phyloP scores from a whole-genome alignment of 2,113 vertebrate genomes.

The Sinocyclocheilus anshuiensis region DNA sequence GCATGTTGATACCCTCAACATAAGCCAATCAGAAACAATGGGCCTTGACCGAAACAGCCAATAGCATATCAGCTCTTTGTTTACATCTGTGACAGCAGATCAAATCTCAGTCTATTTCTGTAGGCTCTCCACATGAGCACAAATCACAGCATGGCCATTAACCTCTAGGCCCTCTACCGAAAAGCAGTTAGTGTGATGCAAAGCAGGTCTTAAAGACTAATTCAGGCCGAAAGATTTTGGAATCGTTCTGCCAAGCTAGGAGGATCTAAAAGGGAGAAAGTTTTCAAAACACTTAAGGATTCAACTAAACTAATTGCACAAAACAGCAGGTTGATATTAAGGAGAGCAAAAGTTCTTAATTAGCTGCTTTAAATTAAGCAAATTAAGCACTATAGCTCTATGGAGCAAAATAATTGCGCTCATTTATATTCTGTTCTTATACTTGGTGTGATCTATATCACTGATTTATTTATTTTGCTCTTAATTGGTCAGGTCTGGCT shows the following conservation, averaged over 20 bases:
- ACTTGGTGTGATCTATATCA: neutral
- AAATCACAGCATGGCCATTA: slow-evolving; percentile 26
- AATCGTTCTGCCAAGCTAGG: neutral
- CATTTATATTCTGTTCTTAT: neutral
- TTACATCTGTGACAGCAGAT: slow-evolving; percentile 38
- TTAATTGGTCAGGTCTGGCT: neutral
- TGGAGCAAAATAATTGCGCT: neutral
- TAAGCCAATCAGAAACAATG: slow-evolving; percentile 58
- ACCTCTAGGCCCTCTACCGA: neutral
- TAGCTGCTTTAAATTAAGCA: neutral
- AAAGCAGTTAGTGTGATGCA: neutral
- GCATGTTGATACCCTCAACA: slow-evolving; percentile 26
- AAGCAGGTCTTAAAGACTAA: neutral
- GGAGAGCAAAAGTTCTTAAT: neutral
- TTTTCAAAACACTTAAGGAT: neutral
- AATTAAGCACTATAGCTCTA: neutral
- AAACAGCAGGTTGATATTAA: neutral
- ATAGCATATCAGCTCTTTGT: slow-evolving; percentile 51
- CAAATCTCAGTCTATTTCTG: slow-evolving; percentile 43
- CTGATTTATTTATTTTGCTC: neutral
- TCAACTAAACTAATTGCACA: neutral
- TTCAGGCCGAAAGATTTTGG: slow-evolving; percentile 11
- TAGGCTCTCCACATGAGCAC: slow-evolving; percentile 26
- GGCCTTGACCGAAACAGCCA: slow-evolving; percentile 63
- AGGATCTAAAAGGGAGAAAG: neutral